phyloP scores from a whole-genome alignment of 2,797 vertebrate species.

The Cuniculus paca region DNA sequence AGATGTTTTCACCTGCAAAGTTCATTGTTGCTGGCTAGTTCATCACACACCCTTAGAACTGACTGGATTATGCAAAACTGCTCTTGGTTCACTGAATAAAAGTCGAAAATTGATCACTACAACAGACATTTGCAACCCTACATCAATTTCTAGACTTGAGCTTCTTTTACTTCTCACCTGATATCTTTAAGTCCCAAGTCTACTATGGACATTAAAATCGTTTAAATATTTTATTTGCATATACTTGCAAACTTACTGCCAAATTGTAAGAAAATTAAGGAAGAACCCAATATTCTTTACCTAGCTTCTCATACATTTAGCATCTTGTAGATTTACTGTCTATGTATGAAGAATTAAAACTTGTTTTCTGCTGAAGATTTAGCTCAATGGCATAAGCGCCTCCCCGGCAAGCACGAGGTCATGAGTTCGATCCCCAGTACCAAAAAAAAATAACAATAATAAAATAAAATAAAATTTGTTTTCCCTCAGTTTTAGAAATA shows the following conservation, averaged over 20 bases:
- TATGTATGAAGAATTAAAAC: neutral
- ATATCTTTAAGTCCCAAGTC: neutral
- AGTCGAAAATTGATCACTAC: neutral
- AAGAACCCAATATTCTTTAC: neutral
- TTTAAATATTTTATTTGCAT: neutral
- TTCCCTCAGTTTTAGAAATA: slow-evolving; percentile 11
- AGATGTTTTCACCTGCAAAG: neutral
- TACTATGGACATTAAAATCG: neutral
- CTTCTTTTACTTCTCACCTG: neutral
- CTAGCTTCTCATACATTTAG: neutral
- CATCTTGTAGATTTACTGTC: neutral
- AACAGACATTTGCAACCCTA: neutral
- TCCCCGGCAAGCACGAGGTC: too few relatives aligned
- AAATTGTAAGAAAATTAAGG: neutral
- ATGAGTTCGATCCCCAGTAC: too few relatives aligned
- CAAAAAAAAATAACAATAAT: too few relatives aligned
- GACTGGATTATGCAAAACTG: neutral
- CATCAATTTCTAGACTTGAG: neutral
- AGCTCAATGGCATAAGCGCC: too few relatives aligned
- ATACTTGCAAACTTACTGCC: neutral
- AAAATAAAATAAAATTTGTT: too few relatives aligned
- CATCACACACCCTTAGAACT: neutral
- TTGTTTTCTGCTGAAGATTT: too few relatives aligned
- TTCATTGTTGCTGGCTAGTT: neutral
- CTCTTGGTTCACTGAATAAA: neutral